Base-by-base conservation (phyloP, 2,113 vertebrate species). In the Oplegnathus fasciatus region DNA sequence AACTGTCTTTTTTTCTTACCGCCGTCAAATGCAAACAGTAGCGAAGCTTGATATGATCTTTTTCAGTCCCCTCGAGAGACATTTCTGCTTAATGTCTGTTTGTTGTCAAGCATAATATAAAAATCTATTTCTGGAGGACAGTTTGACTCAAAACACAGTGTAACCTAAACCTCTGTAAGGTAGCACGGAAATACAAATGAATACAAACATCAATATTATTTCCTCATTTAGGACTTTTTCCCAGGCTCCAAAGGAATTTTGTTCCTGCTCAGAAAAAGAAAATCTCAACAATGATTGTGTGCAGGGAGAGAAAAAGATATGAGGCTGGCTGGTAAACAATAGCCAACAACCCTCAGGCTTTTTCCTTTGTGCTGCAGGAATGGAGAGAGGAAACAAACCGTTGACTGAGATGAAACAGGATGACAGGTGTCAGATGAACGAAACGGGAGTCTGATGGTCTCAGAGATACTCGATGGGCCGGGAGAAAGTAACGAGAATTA, bases 381-480 rank as follows among this genome's bases (percentile, higher is more conserved):
- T 22, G 60, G n/a, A 44, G 78, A 61, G 2, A 30, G 50, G 82
- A 77, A 81, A 88, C 34, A 42, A 90, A 80, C 76, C 10, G 75
- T 90, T 60, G 83, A 61, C 55, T 81, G 76, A 52, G 86, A 85
- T 74, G 89, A 87, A 89, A 86, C 66, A 81, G 87, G 89, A 91
- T 80, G 88, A 87, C 92, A 94, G 93, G 93, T 94, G 92, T 92
- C 90, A 80, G 75, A 76, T 93, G 75, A 92, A 75, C 8, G 22
- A 69, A 86, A 74, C 61, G 1, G 17, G 68, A 82, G 54, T 70
- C 72, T 64, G 78, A 77, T 73, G 81, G 61, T 79, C 60, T 78
- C 73, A 40, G 24, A 79, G 66, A 88, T 82, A 84, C n/a, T 60
- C 1, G 48, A 78, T 28, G 84, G 54, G 13, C 20, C 11, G 0